Evolutionary conservation across 1,140 invertebrate genomes (phyloP).

Genomic region (Psilanteris sp.): DNA sequence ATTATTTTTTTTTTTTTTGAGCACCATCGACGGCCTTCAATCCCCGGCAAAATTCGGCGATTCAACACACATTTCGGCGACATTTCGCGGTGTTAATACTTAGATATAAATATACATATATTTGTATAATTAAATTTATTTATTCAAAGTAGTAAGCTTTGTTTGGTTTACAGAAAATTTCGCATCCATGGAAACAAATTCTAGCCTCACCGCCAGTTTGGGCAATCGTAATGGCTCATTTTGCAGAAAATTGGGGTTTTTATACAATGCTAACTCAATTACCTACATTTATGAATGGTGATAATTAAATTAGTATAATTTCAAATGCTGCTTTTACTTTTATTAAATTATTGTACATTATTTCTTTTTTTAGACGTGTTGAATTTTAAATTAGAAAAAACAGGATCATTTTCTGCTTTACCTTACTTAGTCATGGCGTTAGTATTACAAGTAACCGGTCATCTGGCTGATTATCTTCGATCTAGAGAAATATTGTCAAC

Average conservation of each 20-base stretch:
- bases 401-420: conserved; percentile 89
- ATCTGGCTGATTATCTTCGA: conserved; percentile 89
- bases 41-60: no score
- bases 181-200: conserved; percentile 90
- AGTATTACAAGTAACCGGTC: conserved; percentile 88
- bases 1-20: no score
- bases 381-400: conserved; percentile 86
- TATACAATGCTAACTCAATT: conserved; percentile 94
- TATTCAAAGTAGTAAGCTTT: no score
- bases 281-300: conserved; percentile 94
- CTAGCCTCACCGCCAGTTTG: conserved; percentile 91
- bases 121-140: no score
- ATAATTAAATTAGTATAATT: conserved; percentile 17
- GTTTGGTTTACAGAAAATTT: conserved; percentile 78
- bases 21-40: no score
- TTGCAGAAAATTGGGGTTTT: conserved; percentile 97
- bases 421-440: conserved; percentile 93
- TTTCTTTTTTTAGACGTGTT: conserved; percentile 83
- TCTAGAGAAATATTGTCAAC: conserved; percentile 83
- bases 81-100: no score
- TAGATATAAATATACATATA: no score
- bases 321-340: no score
- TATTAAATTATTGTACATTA: no score
- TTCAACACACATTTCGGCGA: no score
- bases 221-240: conserved; percentile 94